A percentile compares a stretch with the other conserved stretches of the same genome.
phyloP scores from a whole-genome alignment of 2,888 invertebrate species.

The Cerastoderma edule region DNA sequence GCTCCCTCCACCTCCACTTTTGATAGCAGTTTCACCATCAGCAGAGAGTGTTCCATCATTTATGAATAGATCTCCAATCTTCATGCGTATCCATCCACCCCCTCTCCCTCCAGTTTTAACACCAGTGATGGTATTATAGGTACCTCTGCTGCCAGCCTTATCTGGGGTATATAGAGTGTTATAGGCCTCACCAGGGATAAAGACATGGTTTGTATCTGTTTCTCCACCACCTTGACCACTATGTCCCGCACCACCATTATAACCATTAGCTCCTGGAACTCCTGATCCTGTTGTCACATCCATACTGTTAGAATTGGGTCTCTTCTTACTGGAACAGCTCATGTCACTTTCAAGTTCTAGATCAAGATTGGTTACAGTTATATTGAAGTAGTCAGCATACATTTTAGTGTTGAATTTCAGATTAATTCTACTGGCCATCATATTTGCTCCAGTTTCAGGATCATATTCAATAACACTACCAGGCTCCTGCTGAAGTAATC shows the following conservation, averaged over 20 bases:
- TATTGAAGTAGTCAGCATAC: conserved; percentile 69
- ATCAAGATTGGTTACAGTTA: conserved; percentile 63
- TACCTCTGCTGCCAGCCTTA: conserved; percentile 66
- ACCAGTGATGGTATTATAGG: conserved; percentile 30
- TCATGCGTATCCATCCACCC: conserved; percentile 68
- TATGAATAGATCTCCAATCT: conserved; percentile 63
- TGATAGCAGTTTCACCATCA: conserved; percentile 59
- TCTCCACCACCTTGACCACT: conserved; percentile 69
- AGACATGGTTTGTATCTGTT: conserved; percentile 41
- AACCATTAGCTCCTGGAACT: conserved; percentile 29
- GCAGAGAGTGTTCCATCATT: conserved; percentile 73
- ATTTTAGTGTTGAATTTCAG: conserved; percentile 68
- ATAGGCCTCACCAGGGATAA: conserved; percentile 61
- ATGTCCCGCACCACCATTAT: conserved; percentile 69
- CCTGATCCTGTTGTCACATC: conserved; percentile 60
- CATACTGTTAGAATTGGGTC: conserved; percentile 59
- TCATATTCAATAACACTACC: conserved; percentile 68
- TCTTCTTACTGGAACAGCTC: conserved; percentile 62
- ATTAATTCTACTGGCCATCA: conserved; percentile 63
- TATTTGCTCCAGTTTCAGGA: conserved; percentile 68
- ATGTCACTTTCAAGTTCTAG: conserved; percentile 69
- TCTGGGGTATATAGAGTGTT: conserved; percentile 70
- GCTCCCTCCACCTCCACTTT: conserved; percentile 73
- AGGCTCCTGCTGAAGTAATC: conserved; percentile 71
- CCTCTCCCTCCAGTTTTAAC: conserved; percentile 64